A percentile compares a stretch with the other conserved stretches of the same genome.
Evolutionary conservation across 2,113 vertebrate species (phyloP).

Genomic region (Egretta garzetta): DNA sequence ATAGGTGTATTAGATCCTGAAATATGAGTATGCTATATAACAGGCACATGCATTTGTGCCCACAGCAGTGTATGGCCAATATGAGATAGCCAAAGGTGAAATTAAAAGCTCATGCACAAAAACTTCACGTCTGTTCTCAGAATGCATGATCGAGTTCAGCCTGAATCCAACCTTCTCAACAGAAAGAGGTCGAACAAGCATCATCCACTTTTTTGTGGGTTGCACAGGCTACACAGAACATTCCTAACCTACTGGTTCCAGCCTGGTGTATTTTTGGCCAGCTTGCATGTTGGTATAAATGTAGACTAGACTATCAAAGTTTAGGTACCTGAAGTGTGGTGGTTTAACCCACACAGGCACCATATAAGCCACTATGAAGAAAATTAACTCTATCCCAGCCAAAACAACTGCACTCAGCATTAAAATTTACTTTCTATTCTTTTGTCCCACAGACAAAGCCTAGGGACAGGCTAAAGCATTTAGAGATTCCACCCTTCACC

Average conservation of each 20-base stretch:
- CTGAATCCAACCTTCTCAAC: neutral
- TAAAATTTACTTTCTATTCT: neutral
- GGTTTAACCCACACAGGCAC: neutral
- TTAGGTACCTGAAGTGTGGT: neutral
- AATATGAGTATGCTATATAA: neutral
- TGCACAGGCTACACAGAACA: neutral
- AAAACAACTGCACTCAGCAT: neutral
- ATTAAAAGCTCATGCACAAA: neutral
- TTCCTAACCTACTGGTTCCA: neutral
- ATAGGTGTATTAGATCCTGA: neutral
- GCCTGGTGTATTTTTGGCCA: neutral
- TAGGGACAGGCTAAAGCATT: neutral
- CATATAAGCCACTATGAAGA: neutral
- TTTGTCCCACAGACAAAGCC: neutral
- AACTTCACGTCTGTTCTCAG: neutral
- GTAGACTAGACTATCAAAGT: neutral
- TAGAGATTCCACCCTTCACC: neutral
- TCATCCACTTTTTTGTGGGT: neutral
- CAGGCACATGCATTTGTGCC: neutral
- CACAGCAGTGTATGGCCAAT: neutral
- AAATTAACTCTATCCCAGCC: neutral
- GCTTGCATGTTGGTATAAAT: neutral
- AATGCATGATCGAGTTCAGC: neutral
- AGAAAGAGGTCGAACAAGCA: fast-evolving
- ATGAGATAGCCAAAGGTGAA: neutral